phyloP scores from a whole-genome alignment of 2,888 invertebrate species.

The Athripsodes cinereus region DNA sequence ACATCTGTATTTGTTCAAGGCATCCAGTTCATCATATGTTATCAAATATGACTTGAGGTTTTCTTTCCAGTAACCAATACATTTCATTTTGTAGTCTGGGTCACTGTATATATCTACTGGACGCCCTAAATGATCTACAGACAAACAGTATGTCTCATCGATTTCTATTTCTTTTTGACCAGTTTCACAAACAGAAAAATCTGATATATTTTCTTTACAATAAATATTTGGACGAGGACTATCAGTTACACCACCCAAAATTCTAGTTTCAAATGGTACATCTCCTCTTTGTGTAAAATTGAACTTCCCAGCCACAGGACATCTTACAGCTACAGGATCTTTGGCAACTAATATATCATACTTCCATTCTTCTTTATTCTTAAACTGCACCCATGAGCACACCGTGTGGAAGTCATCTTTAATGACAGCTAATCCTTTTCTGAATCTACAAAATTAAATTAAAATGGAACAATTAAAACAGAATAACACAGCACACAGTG shows the following conservation, averaged over 20 bases:
- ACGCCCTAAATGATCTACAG: slow-evolving; percentile 92
- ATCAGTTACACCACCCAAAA: slow-evolving; percentile 90
- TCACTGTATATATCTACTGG: slow-evolving; percentile 95
- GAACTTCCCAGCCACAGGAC: slow-evolving; percentile 95
- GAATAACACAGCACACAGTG: too few species aligned
- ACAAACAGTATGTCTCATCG: slow-evolving; percentile 92
- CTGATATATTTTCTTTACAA: slow-evolving; percentile 90
- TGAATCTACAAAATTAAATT: slow-evolving; percentile 55
- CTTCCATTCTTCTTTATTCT: slow-evolving; percentile 77
- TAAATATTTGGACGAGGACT: slow-evolving; percentile 89
- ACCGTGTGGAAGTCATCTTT: slow-evolving; percentile 87
- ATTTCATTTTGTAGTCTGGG: slow-evolving; percentile 94
- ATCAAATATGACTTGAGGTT: slow-evolving; percentile 94
- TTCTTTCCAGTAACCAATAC: slow-evolving; percentile 97
- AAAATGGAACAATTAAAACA: background rate
- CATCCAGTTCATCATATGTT: slow-evolving; percentile 93
- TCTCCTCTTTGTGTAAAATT: slow-evolving; percentile 91
- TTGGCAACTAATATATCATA: slow-evolving; percentile 81
- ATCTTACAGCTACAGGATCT: slow-evolving; percentile 85
- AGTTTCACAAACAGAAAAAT: slow-evolving; percentile 91
- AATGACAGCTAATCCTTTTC: slow-evolving; percentile 82
- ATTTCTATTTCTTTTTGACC: slow-evolving; percentile 92
- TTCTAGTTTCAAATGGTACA: slow-evolving; percentile 84
- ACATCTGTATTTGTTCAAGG: slow-evolving; percentile 91
- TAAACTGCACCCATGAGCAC: slow-evolving; percentile 91